Evolutionary conservation across 2,888 invertebrate genomes (phyloP).

Genomic region (Chrysopilus asiliformis): DNA sequence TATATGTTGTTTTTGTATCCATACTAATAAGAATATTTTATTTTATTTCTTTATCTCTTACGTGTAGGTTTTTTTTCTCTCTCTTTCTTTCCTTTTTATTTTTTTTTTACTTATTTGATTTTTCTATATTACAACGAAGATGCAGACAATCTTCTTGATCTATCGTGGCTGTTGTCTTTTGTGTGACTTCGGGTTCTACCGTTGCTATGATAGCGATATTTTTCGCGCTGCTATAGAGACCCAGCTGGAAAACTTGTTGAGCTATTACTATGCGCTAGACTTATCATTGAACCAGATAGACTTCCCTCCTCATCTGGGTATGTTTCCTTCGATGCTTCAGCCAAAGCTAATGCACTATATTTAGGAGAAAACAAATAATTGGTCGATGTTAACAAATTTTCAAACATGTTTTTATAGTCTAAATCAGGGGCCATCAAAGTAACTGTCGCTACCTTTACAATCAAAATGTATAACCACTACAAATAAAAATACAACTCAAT

Average conservation of each 20-base stretch:
- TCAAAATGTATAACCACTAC: too few relatives aligned
- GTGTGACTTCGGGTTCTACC: neutral
- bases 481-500: too few relatives aligned
- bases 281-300: constrained; percentile 86
- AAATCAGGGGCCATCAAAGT: too few relatives aligned
- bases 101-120: constrained; percentile 3
- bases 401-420: too few relatives aligned
- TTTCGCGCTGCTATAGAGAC: constrained; percentile 45
- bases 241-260: constrained; percentile 82
- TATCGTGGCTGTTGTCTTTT: constrained; percentile 1
- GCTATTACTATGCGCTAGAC: constrained; percentile 90
- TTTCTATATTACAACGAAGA: too few relatives aligned
- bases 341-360: constrained; percentile 74
- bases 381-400: too few relatives aligned
- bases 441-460: too few relatives aligned
- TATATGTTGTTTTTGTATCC: too few relatives aligned
- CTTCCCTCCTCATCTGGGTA: constrained; percentile 86
- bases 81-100: constrained; percentile 4
- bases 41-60: too few relatives aligned
- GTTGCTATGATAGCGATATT: constrained; percentile 6
- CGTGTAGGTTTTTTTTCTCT: too few relatives aligned
- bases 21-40: too few relatives aligned
- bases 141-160: too few relatives aligned
- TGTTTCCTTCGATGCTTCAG: constrained; percentile 78
- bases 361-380: neutral